Evolutionary conservation across 2,113 vertebrate species (phyloP), one percentile per base, ranked within the genome.

Genomic region (Dascyllus trimaculatus): DNA sequence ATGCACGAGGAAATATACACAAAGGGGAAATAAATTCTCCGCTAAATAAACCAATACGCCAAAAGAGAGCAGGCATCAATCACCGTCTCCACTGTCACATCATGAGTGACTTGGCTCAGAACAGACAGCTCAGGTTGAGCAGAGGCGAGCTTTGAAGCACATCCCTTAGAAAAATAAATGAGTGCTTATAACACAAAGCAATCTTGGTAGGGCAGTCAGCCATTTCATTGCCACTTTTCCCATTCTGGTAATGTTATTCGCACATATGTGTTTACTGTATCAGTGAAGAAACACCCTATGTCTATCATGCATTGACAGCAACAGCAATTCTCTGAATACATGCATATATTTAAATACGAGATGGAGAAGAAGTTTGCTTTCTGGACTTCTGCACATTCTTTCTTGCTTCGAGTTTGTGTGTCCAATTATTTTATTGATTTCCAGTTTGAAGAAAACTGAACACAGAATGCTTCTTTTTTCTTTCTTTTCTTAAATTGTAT

Each of bases 61-160:
- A 65, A 25, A 77, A 25, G 78, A 86, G 75, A 84, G 85, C 83
- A 60, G 65, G 38, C 82, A 93, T 93, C 90, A 89, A 88, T 93
- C 91, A 86, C 60, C 48, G 45, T 61, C 85, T 29, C 73, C 60
- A 69, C 65, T 85, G 88, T 89, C 79, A 81, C 72, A 80, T 92
- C 71, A 45, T 32, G 79, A 78, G 71, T 70, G 56, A 84, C 69
- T 78, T 51, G 29, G 77, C 32, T 63, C 46, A 71, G 75, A 78
- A 81, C 74, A 85, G 74, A 72, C 86, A 71, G 62, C 82, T 91
- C 66, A 77, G 85, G 85, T 83, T 77, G 86, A 92, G 83, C 32
- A 60, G 4, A 38, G 40, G 8, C 21, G 46, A 85, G 75, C 71
- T 80, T 77, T 85, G 56, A 78, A 80, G 73, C 56, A 75, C 60